Evolutionary conservation across 2,888 invertebrate genomes (phyloP).

Genomic region (Amphipyra berbera): DNA sequence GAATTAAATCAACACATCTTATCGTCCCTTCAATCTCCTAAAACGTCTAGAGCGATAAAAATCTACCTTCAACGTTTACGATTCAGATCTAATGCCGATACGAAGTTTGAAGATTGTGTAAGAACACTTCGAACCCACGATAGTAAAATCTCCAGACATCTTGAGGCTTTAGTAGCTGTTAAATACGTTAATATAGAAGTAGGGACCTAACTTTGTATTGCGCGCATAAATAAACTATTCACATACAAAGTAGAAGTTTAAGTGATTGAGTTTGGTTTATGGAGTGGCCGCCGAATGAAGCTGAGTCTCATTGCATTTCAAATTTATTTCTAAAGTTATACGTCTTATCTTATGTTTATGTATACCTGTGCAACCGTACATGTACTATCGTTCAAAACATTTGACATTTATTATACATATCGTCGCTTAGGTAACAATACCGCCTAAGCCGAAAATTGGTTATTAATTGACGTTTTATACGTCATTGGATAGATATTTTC

Average conservation of each 20-base stretch:
- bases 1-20: slow-evolving; percentile 11
- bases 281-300: too few species aligned
- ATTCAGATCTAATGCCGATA: slow-evolving; percentile 21
- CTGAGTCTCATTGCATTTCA: too few species aligned
- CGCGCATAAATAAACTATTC: slow-evolving; percentile 19
- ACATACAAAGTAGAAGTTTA: not conserved
- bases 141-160: slow-evolving; percentile 41
- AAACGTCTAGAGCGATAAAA: slow-evolving; percentile 41
- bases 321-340: too few species aligned
- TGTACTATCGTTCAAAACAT: too few species aligned
- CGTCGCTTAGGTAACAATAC: too few species aligned
- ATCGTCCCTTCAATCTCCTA: slow-evolving; percentile 19
- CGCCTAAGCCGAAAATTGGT: too few species aligned
- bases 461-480: too few species aligned
- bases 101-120: slow-evolving; percentile 44
- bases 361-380: too few species aligned
- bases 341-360: too few species aligned
- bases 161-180: slow-evolving; percentile 40
- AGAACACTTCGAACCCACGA: slow-evolving; percentile 25
- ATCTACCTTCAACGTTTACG: slow-evolving; percentile 31
- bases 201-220: slow-evolving; percentile 12
- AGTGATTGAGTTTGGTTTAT: slow-evolving; percentile 6
- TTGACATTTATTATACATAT: too few species aligned
- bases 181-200: slow-evolving; percentile 18
- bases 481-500: too few species aligned